phyloP scores from a whole-genome alignment of 2,797 vertebrate species.

The Lepus townsendii region DNA sequence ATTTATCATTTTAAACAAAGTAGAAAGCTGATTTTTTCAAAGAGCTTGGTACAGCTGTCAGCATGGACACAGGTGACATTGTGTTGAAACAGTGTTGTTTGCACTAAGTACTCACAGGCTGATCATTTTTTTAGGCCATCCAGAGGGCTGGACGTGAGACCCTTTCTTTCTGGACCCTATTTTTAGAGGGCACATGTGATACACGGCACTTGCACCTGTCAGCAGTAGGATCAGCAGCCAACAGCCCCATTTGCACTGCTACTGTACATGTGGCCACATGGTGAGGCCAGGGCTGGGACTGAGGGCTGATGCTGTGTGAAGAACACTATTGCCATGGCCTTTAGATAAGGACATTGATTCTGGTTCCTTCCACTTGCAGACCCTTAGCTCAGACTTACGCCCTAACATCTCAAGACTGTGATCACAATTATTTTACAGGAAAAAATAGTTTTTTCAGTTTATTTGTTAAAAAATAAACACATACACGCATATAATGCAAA shows the following conservation, averaged over 20 bases:
- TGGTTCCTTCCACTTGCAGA: background rate
- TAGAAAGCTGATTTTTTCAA: background rate
- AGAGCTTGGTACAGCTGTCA: background rate
- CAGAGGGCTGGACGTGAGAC: conserved; percentile 64
- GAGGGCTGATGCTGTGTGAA: conserved; percentile 75
- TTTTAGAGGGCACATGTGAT: conserved; percentile 84
- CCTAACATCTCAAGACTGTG: background rate
- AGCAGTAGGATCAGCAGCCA: conserved; percentile 75
- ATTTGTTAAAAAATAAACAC: background rate
- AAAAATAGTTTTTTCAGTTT: background rate
- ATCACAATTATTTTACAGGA: background rate
- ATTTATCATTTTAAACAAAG: background rate
- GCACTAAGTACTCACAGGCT: conserved; percentile 52
- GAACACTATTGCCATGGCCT: conserved; percentile 68
- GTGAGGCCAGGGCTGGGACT: conserved; percentile 68
- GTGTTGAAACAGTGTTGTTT: background rate
- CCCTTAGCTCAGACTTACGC: conserved; percentile 2
- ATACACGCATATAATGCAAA: background rate
- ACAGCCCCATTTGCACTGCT: conserved; percentile 80
- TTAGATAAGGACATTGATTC: conserved; percentile 25
- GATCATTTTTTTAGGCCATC: conserved; percentile 68
- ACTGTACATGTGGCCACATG: conserved; percentile 75
- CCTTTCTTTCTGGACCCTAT: conserved; percentile 78
- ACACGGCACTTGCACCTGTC: conserved; percentile 81
- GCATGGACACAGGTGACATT: background rate